Evolutionary conservation across 2,113 vertebrate genomes (phyloP), one percentile per base, ranked within the genome.

Genomic region (Cololabis saira): DNA sequence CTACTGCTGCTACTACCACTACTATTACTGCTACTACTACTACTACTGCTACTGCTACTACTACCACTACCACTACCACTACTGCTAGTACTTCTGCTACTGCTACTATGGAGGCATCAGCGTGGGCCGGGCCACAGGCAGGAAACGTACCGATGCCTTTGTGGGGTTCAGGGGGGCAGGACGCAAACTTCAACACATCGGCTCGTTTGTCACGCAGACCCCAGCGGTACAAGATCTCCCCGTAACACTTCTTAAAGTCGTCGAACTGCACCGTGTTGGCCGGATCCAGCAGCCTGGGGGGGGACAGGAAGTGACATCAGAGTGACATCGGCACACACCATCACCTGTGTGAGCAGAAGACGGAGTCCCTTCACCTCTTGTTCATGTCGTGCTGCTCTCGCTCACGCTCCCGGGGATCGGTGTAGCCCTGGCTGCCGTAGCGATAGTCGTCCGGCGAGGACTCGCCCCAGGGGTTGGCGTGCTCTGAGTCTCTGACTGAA

Each of bases 191-290:
- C 2, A 99, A 93, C 30, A 99, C 98, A 15, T 99, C 97, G 0
- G 97, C 96, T 4, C 96, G 78, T 49, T 99, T 99, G 76, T 98
- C 98, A 47, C 95, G 89, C 65, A 99, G 92, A 4, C 95, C 97
- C 98, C 98, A 99, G 67, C 95, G 97, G 70, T 99, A 94, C 17
- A 99, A 79, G 76, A 99, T 99, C 81, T 99, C 98, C 0, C 97
- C 97, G 0, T 99, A 99, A 83, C 95, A 95, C 70, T 98, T 99
- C 91, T 99, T 99, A 50, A 99, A 99, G 89, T 99, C 97, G 15
- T 99, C 97, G 27, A 96, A 99, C 80, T 98, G 98, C 86, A 97
- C 93, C 15, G 91, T 92, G 72, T 98, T 97, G 49, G 95, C 92
- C 0, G 97, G 96, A 74, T 99, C 97, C 84, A 99, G 87, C 47